Evolutionary conservation across 2,797 vertebrate genomes (phyloP), one percentile per base, ranked within the genome.

Genomic region (Phrynocephalus vlangalii): DNA sequence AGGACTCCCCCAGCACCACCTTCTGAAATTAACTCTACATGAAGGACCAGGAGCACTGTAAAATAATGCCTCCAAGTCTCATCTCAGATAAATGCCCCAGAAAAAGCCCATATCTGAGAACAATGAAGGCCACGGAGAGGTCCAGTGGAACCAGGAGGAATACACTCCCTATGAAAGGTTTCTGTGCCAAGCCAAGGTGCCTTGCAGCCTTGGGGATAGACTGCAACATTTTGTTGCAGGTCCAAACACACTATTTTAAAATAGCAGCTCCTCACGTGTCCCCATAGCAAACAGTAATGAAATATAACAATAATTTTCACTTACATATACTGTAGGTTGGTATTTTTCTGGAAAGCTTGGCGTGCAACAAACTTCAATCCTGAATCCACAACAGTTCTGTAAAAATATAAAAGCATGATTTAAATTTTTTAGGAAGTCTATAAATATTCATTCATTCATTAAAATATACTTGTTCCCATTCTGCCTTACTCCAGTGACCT

Each of bases 381-480:
- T 44, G 98, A 99, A 97, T 98, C 98, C 95, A 97, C 98, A 95
- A 99, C 98, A 0, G 99, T 99, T 96, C 99, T 99, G 94, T 80
- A 52, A 94, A 96, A 95, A 94, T 0, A 95, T 50, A 93, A 16
- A 86, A 91, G 50, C 56, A 92, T 16, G 84, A 91, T 50, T 1
- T 50, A 76, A 1, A 11, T 24, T 38, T 6, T 1, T 93, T 94
- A 95, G 30, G 15, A 83, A 75, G 75, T 48, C 0, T 22, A 70
- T 66, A 3, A 87, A 70, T 28, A 77, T n/a, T 80, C 1, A 20
- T 38, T 48, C 3, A 20, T 70, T 33, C 60, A 28, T 22, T 18
- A 18, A 73, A 33, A 72, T 30, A 2, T 72, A 72, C n/a, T 18
- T 73, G 16, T 38, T 38, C 38, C 38, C 71, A 73, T 73, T 20